phyloP scores from a whole-genome alignment of 2,797 vertebrate genomes.

The Acomys russatus region DNA sequence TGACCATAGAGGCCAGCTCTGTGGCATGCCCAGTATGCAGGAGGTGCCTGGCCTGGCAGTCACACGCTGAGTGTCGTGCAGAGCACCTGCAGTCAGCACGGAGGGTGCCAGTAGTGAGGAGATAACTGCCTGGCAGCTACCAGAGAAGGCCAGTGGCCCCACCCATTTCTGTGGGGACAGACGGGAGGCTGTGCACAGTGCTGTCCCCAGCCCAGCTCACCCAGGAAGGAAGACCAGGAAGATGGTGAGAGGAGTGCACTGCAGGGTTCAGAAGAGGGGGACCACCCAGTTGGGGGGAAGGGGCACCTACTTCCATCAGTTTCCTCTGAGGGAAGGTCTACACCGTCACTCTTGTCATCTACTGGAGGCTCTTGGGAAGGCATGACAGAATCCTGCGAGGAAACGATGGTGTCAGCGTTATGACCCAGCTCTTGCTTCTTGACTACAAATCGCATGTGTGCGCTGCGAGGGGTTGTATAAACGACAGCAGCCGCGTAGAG shows the following conservation, averaged over 20 bases:
- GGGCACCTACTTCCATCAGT: constrained; percentile 93
- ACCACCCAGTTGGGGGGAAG: fast-evolving
- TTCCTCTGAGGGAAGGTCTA: constrained; percentile 94
- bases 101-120: background rate
- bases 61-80: fast-evolving
- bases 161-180: background rate
- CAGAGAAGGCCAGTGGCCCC: background rate
- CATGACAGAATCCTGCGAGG: constrained; percentile 98
- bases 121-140: background rate
- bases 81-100: fast-evolving
- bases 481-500: fast-evolving
- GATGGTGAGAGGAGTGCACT: fast-evolving
- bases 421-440: background rate
- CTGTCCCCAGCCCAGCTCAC: fast-evolving
- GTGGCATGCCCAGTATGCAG: background rate
- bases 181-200: too few species aligned
- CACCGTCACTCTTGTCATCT: constrained; percentile 93
- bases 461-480: fast-evolving
- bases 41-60: fast-evolving
- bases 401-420: background rate
- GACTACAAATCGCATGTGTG: fast-evolving
- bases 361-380: constrained; percentile 97
- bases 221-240: background rate
- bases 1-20: background rate
- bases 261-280: background rate